phyloP scores from a whole-genome alignment of 2,797 vertebrate species.

The Chiloscyllium punctatum region DNA sequence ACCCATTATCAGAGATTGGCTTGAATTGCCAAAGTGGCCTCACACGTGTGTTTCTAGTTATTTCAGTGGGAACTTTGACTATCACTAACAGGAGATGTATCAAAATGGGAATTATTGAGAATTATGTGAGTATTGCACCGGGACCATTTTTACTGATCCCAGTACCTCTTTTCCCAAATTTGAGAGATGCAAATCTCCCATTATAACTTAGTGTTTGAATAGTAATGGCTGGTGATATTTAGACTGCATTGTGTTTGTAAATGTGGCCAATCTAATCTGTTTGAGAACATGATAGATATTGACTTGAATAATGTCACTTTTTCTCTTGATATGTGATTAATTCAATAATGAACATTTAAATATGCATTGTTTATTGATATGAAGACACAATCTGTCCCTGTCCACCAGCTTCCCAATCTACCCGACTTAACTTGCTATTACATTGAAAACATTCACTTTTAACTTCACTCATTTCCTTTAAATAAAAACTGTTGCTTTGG shows the following conservation, averaged over 20 bases:
- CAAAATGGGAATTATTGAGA: background rate
- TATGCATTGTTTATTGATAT: background rate
- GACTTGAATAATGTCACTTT: background rate
- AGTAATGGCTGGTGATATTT: background rate
- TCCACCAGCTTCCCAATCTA: background rate
- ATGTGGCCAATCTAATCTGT: background rate
- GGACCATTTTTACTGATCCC: background rate
- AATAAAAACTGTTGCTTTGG: too few relatives aligned
- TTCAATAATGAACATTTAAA: constrained; percentile 3
- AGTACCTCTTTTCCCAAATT: background rate
- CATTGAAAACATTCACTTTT: too few relatives aligned
- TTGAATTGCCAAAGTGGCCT: background rate
- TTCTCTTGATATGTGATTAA: background rate
- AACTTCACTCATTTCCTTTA: too few relatives aligned
- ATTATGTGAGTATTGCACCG: background rate
- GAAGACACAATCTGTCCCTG: background rate
- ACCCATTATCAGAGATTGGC: background rate
- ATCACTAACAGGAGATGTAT: background rate
- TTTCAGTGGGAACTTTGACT: background rate
- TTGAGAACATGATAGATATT: background rate
- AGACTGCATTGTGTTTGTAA: background rate
- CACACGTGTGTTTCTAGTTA: too few relatives aligned
- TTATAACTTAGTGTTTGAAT: background rate
- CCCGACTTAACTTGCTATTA: background rate
- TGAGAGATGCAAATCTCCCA: background rate